A percentile compares a stretch with the other conserved stretches of the same genome.
Evolutionary conservation across 2,888 invertebrate species (phyloP).

Genomic region (Lordiphosa andalusiaca): DNA sequence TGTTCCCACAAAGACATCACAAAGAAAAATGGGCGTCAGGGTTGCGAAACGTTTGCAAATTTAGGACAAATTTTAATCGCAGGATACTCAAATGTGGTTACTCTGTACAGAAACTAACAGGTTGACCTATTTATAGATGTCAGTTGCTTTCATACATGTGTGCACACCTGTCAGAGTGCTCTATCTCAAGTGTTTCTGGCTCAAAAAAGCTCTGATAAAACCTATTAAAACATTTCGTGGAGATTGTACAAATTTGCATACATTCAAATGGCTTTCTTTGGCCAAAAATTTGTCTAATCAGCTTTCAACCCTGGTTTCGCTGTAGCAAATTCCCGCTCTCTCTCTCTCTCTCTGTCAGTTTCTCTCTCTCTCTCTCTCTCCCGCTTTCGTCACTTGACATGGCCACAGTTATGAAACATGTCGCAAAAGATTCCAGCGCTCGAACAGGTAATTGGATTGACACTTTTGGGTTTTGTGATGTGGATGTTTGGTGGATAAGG

Average conservation of each 20-base stretch:
- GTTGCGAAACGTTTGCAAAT: conserved; percentile 1
- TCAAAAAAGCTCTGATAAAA: too few species aligned
- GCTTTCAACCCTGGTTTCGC: conserved; percentile 7
- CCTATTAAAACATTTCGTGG: too few species aligned
- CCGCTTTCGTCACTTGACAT: conserved; percentile 36
- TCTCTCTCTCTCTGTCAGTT: neutral
- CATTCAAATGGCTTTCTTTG: too few species aligned
- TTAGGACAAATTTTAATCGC: too few species aligned
- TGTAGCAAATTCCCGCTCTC: conserved; percentile 1
- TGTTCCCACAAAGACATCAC: conserved; percentile 19
- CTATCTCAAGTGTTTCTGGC: too few species aligned
- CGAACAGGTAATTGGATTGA: conserved; percentile 79
- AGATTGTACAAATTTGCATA: neutral
- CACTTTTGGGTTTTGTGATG: conserved; percentile 72
- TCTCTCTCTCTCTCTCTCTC: conserved; percentile 2
- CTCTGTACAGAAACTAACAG: too few species aligned
- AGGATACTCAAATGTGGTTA: too few species aligned
- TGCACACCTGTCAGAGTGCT: too few species aligned
- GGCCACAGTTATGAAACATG: conserved; percentile 71
- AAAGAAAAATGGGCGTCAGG: conserved; percentile 11
- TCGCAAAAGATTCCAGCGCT: conserved; percentile 76
- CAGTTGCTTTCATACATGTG: too few species aligned
- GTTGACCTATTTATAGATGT: too few species aligned
- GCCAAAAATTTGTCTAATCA: too few species aligned
- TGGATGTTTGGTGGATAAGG: conserved; percentile 33